Conservation (phyloP, 2,888 invertebrate species). For the Pristionchus entomophagus region DNA sequence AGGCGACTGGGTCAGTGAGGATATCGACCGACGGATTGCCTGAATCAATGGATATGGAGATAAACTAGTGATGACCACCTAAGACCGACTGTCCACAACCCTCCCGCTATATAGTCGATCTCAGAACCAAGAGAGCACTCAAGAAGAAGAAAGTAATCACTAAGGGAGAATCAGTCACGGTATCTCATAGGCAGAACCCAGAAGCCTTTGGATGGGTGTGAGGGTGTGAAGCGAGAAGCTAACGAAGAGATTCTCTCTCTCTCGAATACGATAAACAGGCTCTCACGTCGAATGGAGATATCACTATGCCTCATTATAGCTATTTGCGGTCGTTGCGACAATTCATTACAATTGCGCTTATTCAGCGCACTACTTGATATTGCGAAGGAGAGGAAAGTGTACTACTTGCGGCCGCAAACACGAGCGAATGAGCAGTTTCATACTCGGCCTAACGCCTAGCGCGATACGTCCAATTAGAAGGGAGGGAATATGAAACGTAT, state of each 20-base stretch:
- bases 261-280: not conserved
- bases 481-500: not conserved
- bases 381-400: not conserved
- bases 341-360: not conserved
- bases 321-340: not conserved
- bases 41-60: conserved; percentile 58
- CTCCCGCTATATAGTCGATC: too few species aligned
- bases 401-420: not conserved
- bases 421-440: not conserved
- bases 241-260: not conserved
- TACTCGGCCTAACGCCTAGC: not conserved
- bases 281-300: not conserved
- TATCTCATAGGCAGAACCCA: too few species aligned
- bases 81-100: too few species aligned
- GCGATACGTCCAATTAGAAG: not conserved
- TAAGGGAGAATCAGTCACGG: not conserved
- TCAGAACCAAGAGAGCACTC: too few species aligned
- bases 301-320: not conserved
- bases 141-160: not conserved
- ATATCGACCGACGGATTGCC: conserved; percentile 68
- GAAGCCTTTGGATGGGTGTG: not conserved
- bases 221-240: not conserved
- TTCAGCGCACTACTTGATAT: conserved; percentile 1
- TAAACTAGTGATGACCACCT: too few species aligned
- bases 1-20: conserved; percentile 66